Percentiles rank a stretch among this genome's conserved stretches.
phyloP scores from a whole-genome alignment of 2,113 vertebrate genomes.

The Theristicus caerulescens region DNA sequence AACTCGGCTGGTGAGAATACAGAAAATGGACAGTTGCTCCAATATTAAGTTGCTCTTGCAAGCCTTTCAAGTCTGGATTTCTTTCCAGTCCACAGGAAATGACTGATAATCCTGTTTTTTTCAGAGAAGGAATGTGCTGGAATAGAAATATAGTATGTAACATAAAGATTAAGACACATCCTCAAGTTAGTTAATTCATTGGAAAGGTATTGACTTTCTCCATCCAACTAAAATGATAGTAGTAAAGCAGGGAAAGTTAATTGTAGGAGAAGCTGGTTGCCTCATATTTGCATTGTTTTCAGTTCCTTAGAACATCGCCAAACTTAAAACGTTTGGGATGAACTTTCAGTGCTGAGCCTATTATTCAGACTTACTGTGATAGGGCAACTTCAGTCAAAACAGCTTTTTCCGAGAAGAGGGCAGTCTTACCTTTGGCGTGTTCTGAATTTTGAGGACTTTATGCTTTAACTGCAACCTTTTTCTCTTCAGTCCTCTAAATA shows the following conservation, averaged over 20 bases:
- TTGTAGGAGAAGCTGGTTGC: not conserved
- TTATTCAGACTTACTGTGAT: not conserved
- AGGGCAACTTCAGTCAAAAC: not conserved
- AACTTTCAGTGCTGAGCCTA: not conserved
- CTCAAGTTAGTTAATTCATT: not conserved
- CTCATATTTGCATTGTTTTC: not conserved
- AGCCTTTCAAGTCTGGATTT: slow-evolving; percentile 5
- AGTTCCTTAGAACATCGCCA: not conserved
- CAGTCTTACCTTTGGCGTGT: not conserved
- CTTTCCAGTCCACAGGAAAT: slow-evolving; percentile 31
- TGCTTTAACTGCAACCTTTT: not conserved
- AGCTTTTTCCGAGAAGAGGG: not conserved
- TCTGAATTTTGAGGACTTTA: not conserved
- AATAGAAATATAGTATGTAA: not conserved
- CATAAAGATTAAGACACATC: not conserved
- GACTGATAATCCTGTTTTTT: not conserved
- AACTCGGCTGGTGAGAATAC: not conserved
- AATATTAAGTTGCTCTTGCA: not conserved
- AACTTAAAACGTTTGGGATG: not conserved
- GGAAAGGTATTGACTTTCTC: not conserved
- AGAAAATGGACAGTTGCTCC: not conserved
- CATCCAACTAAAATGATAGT: not conserved
- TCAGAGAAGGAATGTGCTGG: not conserved
- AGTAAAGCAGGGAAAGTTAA: not conserved
- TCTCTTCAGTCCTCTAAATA: not conserved